Evolutionary conservation across 2,113 vertebrate species (phyloP).

Genomic region (Rhinoderma darwinii): DNA sequence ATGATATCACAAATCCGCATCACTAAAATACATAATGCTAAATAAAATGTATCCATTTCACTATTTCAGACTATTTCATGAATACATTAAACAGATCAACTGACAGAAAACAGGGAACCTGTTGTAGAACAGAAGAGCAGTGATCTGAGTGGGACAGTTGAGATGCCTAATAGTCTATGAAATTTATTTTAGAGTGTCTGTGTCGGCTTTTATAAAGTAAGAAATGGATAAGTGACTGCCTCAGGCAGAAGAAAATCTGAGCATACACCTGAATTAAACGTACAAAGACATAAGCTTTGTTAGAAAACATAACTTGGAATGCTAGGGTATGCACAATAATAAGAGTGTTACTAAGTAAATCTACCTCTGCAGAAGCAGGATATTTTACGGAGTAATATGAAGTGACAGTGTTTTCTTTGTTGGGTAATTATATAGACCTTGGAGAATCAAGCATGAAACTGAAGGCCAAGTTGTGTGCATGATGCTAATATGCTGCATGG

Average conservation of each 20-base stretch:
- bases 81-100: not conserved
- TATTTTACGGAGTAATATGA: constrained; percentile 27
- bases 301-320: not conserved
- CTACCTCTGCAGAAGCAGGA: not conserved
- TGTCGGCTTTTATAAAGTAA: not conserved
- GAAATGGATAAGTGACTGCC: not conserved
- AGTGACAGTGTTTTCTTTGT: constrained; percentile 40
- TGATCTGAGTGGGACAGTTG: constrained; percentile 8
- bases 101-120: not conserved
- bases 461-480: constrained; percentile 24
- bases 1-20: not conserved
- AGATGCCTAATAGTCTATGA: constrained; percentile 3
- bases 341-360: constrained; percentile 15
- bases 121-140: not conserved
- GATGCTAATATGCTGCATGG: constrained; percentile 20
- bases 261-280: not conserved
- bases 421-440: constrained; percentile 46
- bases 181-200: not conserved
- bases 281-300: constrained; percentile 6
- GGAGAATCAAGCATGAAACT: constrained; percentile 42
- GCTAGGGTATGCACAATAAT: not conserved
- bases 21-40: not conserved
- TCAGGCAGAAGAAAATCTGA: not conserved
- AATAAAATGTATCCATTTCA: not conserved
- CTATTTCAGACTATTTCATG: not conserved